Base-by-base conservation (phyloP, 2,113 vertebrate species). In the Seriola dumerili region DNA sequence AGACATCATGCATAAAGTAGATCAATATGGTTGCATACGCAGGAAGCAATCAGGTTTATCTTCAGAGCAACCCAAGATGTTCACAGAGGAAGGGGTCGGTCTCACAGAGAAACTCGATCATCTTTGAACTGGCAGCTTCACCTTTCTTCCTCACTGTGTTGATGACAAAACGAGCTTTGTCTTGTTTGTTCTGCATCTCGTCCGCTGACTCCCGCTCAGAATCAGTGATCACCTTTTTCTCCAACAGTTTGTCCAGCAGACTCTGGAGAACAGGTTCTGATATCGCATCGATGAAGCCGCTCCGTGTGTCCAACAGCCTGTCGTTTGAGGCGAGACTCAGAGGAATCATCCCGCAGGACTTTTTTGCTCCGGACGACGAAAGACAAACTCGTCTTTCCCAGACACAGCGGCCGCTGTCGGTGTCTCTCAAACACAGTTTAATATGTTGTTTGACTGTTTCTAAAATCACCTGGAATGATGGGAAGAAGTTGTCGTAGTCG, bases 131-230 rank as follows among this genome's bases (percentile, higher is more conserved):
- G 0, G 83, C 83, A 67, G 25, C 70, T 25, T 75, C 70, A 21
- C 71, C 86, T 85, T 88, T 88, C 1, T 9, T 76, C 34, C 67
- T 83, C 76, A 88, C 86, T 0, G 62, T 69, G 25, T 88, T 71
- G 4, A 85, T 19, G 0, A 85, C 72, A 32, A 54, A 77, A 23
- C 78, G 58, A 76, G 83, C 78, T 66, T 62, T 85, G 72, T 77
- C 72, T 3, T 38, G n/a, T 5, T 0, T 13, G 61, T 19, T 72
- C 14, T 3, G 9, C 0, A 8, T 38, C 25, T 1, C 25, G 1
- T 71, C 9, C 0, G 2, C 50, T 3, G 44, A 14, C 50, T 78
- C 84, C 62, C 19, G 12, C 73, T 81, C 84, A 21, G 54, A 11
- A 0, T 77, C 78, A 6, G 11, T 23, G 0, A 81, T 34, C 67